Conservation (phyloP, 2,888 invertebrate genomes). For the Anagyrus pseudococci region DNA sequence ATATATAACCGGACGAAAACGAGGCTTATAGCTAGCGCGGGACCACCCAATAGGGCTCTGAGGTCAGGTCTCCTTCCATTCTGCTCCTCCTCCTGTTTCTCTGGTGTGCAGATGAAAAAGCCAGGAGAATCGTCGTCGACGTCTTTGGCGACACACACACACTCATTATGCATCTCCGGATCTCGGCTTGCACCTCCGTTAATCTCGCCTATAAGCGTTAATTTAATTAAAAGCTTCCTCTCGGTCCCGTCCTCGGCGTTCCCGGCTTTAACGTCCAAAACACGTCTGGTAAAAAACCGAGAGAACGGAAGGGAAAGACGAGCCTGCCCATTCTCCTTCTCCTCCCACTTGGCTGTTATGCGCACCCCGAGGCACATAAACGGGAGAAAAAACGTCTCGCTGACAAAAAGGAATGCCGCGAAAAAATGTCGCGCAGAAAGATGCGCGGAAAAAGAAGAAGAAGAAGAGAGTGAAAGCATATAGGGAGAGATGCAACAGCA, state of each 20-base stretch:
- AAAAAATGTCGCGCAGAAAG: no score
- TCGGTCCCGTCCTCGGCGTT: constrained; percentile 29
- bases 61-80: constrained; percentile 47
- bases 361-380: no score
- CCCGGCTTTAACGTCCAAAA: no score
- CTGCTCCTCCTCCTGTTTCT: background rate
- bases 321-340: no score
- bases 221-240: constrained; percentile 60
- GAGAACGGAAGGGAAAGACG: no score
- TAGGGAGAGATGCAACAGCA: background rate
- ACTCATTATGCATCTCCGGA: constrained; percentile 61
- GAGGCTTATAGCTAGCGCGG: constrained; percentile 44
- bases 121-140: constrained; percentile 31
- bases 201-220: constrained; percentile 60
- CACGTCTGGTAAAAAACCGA: no score
- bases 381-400: no score
- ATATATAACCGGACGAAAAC: constrained; percentile 5
- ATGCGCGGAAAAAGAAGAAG: constrained; percentile 2
- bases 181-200: constrained; percentile 60
- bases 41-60: constrained; percentile 60
- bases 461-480: background rate
- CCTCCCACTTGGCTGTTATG: no score
- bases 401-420: no score
- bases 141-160: no score
- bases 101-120: background rate